Percentiles rank a stretch among this genome's conserved stretches.
phyloP scores from a whole-genome alignment of 2,113 vertebrate genomes.

The Opisthocomus hoazin region DNA sequence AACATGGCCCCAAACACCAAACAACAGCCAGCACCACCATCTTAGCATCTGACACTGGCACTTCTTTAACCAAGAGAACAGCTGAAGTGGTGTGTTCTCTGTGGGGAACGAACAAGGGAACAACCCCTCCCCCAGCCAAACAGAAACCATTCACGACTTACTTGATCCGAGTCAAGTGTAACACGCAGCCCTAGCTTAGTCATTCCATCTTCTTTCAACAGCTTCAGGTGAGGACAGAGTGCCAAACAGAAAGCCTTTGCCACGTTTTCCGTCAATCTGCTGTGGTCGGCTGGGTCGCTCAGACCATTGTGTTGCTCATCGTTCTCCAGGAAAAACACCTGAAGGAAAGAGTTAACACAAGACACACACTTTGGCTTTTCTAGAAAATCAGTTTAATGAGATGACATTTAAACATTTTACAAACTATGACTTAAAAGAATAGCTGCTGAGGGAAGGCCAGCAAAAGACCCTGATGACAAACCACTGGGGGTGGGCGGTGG shows the following conservation, averaged over 20 bases:
- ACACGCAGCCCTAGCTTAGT: conserved; percentile 92
- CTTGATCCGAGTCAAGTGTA: conserved; percentile 93
- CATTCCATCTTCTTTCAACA: conserved; percentile 97
- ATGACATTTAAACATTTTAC: neutral
- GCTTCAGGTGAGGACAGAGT: conserved; percentile 91
- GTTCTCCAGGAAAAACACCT: conserved; percentile 96
- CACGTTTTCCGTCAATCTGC: conserved; percentile 91
- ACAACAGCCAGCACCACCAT: neutral
- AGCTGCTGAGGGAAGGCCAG: neutral
- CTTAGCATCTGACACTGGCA: neutral
- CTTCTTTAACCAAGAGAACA: neutral
- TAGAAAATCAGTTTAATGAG: neutral
- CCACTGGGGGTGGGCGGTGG: no score
- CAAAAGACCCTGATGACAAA: neutral
- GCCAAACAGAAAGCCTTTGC: conserved; percentile 94
- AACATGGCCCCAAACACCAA: no score
- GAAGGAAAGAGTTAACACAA: neutral
- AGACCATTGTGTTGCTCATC: conserved; percentile 88
- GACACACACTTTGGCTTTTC: neutral
- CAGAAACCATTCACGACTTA: conserved; percentile 25
- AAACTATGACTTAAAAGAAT: neutral
- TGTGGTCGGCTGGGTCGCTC: conserved; percentile 95
- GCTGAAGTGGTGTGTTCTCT: neutral
- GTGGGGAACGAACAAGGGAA: neutral
- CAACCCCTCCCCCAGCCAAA: neutral